Conservation (phyloP, 1,140 invertebrate genomes). For the Sogatella furcifera region DNA sequence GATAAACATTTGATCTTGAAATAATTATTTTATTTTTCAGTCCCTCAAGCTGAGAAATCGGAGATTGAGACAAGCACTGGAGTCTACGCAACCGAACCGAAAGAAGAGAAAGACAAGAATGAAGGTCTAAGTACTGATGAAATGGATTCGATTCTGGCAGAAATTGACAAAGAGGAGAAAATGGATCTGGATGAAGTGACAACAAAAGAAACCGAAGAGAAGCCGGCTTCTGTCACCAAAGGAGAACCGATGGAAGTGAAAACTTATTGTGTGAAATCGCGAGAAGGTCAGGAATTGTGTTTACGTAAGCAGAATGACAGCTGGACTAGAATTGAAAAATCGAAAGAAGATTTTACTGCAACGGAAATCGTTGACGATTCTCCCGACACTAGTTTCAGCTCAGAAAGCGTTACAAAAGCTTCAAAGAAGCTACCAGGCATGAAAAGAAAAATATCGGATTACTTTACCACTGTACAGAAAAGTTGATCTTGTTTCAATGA, state of each 20-base stretch:
- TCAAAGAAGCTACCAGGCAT: not conserved
- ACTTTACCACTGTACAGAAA: not conserved
- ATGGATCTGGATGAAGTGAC: too few species aligned
- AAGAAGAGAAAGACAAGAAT: too few species aligned
- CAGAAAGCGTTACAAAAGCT: not conserved
- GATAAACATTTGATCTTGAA: too few species aligned
- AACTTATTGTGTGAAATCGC: not conserved
- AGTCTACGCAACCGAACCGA: too few species aligned
- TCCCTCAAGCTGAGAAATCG: too few species aligned
- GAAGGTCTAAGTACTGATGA: too few species aligned
- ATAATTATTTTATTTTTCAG: too few species aligned
- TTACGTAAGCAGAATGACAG: not conserved
- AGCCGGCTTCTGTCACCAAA: too few species aligned
- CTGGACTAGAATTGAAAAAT: not conserved
- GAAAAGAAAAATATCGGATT: conserved; percentile 1
- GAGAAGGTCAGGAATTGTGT: not conserved
- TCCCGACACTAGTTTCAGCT: not conserved
- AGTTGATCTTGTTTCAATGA: not conserved
- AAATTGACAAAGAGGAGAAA: too few species aligned
- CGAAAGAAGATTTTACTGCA: not conserved
- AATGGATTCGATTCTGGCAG: too few species aligned
- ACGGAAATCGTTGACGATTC: not conserved
- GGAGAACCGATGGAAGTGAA: not conserved
- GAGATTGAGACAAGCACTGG: too few species aligned
- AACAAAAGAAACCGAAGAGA: too few species aligned